Evolutionary conservation across 1,140 invertebrate genomes (phyloP).

Genomic region (Vollenhovia emeryi): DNA sequence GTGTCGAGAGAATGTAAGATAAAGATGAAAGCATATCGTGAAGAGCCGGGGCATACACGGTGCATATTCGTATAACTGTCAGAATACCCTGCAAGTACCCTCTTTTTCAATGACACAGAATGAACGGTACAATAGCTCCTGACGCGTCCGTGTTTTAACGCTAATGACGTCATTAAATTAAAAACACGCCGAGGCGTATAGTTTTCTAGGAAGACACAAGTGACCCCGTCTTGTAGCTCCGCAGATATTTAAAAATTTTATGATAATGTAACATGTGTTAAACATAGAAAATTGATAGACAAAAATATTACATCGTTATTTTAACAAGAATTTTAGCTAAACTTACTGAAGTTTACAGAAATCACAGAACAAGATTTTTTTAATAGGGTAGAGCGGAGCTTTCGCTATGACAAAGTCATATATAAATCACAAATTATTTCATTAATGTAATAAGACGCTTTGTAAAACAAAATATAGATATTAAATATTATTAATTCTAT

Average conservation of each 20-base stretch:
- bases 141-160: background rate
- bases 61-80: conserved; percentile 37
- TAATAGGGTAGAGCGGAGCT: too few relatives aligned
- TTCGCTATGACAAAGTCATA: too few relatives aligned
- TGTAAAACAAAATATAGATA: conserved; percentile 1
- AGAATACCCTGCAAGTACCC: background rate
- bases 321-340: background rate
- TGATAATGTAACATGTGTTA: background rate
- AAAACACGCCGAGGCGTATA: conserved; percentile 44
- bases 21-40: conserved; percentile 42
- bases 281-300: background rate
- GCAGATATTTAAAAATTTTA: background rate
- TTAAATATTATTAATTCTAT: background rate
- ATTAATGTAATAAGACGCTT: background rate
- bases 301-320: background rate
- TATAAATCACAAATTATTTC: background rate
- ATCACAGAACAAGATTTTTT: background rate
- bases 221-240: background rate
- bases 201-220: conserved; percentile 5
- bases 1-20: conserved; percentile 39
- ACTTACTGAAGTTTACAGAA: background rate
- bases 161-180: conserved; percentile 62
- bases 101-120: background rate
- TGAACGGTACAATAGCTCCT: conserved; percentile 13
- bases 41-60: conserved; percentile 29